Percentiles rank a stretch among this genome's conserved stretches.
phyloP scores from a whole-genome alignment of 37 sponge, comb jelly and placozoan species.

The Hormiphora californensis region DNA sequence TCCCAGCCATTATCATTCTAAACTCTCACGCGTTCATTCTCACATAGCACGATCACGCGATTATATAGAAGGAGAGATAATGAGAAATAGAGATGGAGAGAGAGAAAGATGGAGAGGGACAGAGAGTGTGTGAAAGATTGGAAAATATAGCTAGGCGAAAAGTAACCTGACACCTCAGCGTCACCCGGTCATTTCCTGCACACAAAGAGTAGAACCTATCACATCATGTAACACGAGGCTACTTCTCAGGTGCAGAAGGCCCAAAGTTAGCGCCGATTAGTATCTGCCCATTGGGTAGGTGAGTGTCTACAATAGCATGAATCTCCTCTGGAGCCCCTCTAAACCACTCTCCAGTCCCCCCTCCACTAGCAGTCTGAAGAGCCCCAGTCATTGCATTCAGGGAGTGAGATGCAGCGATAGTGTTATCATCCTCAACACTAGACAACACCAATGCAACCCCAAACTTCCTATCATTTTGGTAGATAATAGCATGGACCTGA shows the following conservation, averaged over 20 bases:
- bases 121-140: no score
- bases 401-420: conserved; percentile 31
- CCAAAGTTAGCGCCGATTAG: background rate
- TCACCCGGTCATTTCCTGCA: background rate
- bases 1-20: no score
- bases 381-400: background rate
- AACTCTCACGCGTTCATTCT: no score
- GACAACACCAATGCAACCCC: conserved; percentile 15
- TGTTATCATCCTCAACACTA: conserved; percentile 16
- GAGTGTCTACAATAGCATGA: background rate
- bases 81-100: no score
- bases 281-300: conserved; percentile 23
- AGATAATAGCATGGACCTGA: background rate
- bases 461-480: background rate
- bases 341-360: background rate
- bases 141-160: no score
- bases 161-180: no score
- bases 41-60: no score
- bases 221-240: no score
- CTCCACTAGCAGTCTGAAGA: background rate
- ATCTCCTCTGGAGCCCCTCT: background rate
- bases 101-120: no score
- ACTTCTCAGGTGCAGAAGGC: no score
- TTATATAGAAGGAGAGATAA: no score
- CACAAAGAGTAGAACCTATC: no score